Percentiles rank a stretch among this genome's conserved stretches.
These are phyloP conservation scores for Parnassius mnemosyne DNA, from an alignment of 2,888 invertebrate species.

Conservation along the genomic window DNA sequence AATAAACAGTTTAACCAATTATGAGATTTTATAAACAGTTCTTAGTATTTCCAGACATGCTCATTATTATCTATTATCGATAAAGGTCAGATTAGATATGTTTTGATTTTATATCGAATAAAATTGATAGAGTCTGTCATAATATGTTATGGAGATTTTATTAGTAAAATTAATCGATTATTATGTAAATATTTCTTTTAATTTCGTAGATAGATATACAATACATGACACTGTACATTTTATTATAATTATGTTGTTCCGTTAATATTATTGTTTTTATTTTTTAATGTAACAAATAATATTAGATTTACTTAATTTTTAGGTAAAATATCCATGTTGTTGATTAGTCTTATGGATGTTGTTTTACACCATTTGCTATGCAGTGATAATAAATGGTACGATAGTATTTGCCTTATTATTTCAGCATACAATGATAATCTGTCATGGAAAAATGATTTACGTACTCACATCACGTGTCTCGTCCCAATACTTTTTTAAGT, in stretches of 20 bases:
- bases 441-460: no score
- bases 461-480: no score
- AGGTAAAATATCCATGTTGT: constrained; percentile 77
- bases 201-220: constrained; percentile 49
- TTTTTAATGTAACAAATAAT: constrained; percentile 58
- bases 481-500: no score
- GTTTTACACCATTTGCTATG: constrained; percentile 78
- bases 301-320: constrained; percentile 62
- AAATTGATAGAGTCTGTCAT: constrained; percentile 39
- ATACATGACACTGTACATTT: constrained; percentile 70
- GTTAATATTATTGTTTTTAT: constrained; percentile 47
- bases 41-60: not conserved
- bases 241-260: constrained; percentile 55
- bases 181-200: constrained; percentile 60
- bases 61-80: constrained; percentile 10
- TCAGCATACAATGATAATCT: not conserved
- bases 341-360: constrained; percentile 80
- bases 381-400: constrained; percentile 78
- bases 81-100: constrained; percentile 15
- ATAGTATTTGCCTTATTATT: constrained; percentile 46
- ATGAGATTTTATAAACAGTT: not conserved
- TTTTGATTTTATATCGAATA: constrained; percentile 7
- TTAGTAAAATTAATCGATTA: constrained; percentile 47
- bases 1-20: no score
- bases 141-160: constrained; percentile 52